Base-by-base conservation (phyloP, 2,888 invertebrate species). In the Leptinotarsa juncta region DNA sequence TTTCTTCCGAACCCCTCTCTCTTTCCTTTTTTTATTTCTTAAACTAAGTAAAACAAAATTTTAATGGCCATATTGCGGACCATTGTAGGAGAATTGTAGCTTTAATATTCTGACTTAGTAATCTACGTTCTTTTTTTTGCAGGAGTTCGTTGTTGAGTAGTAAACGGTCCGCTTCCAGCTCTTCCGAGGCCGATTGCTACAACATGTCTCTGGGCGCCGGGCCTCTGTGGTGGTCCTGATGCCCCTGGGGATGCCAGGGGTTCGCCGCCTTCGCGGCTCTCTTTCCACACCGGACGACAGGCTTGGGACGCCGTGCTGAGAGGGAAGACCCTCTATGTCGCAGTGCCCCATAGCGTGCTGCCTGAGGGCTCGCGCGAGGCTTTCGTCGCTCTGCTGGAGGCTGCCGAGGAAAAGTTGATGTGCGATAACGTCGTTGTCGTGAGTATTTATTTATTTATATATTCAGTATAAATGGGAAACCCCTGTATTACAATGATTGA, bases 181-280 rank as follows among this genome's bases (percentile, higher is more conserved):
- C 91, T 86, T 91, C 92, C 87, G 92, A 92, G 89, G 92, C 92
- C 90, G 92, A 93, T 87, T 93, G 92, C 87, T 93, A 92, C 89
- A 93, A 92, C 91, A 92, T 93, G 91, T 93, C 96, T 94, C 95
- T 97, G 95, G 97, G 97, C 90, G 95, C 96, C 92, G 97, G 97
- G 97, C 97, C 97, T 97, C 97, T 95, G 97, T 97, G 96, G 96
- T 97, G 97, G 95, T 98, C 97, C 97, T 98, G 98, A 98, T 97
- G 97, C 96, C 93, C 97, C 97, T 81, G 92, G 93, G 93, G 92
- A 92, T 92, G 91, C 85, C 86, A 86, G 93, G 93, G 92, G 93
- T 92, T 84, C 85, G 82, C 84, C 86, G 85, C 86, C 87, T 82
- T 85, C 85, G 83, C 86, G 87, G 84, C 85, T 87, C 76, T 83